A percentile compares a stretch with the other conserved stretches of the same genome.
phyloP scores from a whole-genome alignment of 2,113 vertebrate genomes.

The Spheniscus mendiculus region DNA sequence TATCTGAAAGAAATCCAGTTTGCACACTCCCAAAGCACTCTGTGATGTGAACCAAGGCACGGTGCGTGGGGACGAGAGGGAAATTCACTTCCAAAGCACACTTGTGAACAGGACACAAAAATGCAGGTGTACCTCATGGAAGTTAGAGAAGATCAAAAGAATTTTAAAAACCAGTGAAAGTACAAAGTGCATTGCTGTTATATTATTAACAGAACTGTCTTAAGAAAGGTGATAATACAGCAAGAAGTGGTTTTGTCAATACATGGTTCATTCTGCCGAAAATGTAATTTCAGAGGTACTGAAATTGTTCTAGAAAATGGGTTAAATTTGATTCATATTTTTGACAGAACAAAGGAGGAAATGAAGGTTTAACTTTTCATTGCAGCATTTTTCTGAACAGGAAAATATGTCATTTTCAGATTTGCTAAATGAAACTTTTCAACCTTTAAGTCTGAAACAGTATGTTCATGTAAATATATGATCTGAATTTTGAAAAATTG shows the following conservation, averaged over 20 bases:
- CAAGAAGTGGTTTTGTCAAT: background rate
- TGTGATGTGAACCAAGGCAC: background rate
- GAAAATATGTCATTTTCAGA: constrained; percentile 18
- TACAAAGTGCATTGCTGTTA: background rate
- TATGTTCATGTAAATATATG: background rate
- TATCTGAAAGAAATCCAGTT: background rate
- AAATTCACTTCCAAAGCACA: background rate
- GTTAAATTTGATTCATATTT: constrained; percentile 2
- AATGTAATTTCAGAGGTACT: background rate
- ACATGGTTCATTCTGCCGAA: background rate
- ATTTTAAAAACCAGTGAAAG: background rate
- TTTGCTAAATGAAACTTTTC: constrained; percentile 4
- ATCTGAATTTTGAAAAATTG: background rate
- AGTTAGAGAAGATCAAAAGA: background rate
- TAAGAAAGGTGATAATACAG: background rate
- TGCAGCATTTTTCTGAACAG: background rate
- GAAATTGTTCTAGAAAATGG: background rate
- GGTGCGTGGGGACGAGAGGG: background rate
- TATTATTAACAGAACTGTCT: background rate
- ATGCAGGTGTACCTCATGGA: background rate
- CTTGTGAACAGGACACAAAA: background rate
- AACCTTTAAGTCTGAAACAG: background rate
- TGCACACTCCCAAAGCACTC: background rate
- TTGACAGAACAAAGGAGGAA: background rate
- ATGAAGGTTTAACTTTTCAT: background rate